Evolutionary conservation across 2,888 invertebrate genomes (phyloP), one percentile per base, ranked within the genome.

Genomic region (Euproctis similis): DNA sequence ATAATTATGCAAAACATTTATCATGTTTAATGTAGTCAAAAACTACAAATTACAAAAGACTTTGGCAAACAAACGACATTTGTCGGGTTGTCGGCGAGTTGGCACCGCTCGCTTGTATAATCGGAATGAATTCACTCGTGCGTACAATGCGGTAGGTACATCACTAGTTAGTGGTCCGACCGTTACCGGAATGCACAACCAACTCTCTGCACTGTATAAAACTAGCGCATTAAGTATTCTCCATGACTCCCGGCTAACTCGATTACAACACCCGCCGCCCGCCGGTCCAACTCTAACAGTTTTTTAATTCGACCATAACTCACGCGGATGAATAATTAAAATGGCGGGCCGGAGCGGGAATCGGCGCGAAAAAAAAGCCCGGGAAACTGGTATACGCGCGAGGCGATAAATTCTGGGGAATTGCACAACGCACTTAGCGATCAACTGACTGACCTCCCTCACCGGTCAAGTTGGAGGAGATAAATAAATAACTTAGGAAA

Each of bases 261-360:
- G 74, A 82, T 84, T 82, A 84, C 72, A 42, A 57, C 53, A 60
- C 75, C 73, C 72, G 70, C 61, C 72, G 74, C 76, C n/a, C 73
- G 74, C 73, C 74, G 71, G 73, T 71, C 73, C 73, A 72, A 75
- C 77, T 81, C 80, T 82, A 82, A 85, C 85, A 85, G 84, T 85
- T 85, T 85, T 85, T 85, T 85, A 85, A 85, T 85, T 85, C 81
- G 80, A 75, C 82, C 84, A 85, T 85, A 85, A 85, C 85, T 85
- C 84, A 85, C 68, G 68, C 60, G 67, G 67, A 80, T 85, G 85
- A 85, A 85, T 85, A 85, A 85, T 85, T 85, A 85, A 85, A 81
- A 72, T 66, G 74, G 73, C 74, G 74, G 65, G 69, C 45, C 65
- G 67, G 59, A 58, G 58, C 67, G 69, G 73, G 70, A 71, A 68